Evolutionary conservation across 1,140 invertebrate species (phyloP), one percentile per base, ranked within the genome.

Genomic region (Maconellicoccus hirsutus): DNA sequence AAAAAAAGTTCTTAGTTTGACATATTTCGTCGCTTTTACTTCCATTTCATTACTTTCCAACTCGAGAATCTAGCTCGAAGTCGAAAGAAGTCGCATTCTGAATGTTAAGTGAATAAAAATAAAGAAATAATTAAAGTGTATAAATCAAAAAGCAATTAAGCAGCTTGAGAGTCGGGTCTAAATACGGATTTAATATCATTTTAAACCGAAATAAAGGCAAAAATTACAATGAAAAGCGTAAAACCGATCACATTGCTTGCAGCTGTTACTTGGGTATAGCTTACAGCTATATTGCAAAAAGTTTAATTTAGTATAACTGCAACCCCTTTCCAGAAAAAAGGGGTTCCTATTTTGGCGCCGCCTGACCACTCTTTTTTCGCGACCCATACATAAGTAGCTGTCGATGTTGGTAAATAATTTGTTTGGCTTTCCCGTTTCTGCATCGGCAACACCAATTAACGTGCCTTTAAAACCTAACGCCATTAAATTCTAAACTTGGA

Each of bases 71-170:
- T 3, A 33, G 29, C 29, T 6, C 6, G n/a, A 52, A 16, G 42
- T 52, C 42, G 16, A 52, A 52, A 52, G n/a, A 52, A 52, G n/a
- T 52, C 42, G 42, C n/a, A 14, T 6, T 52, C 10, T 19, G 61
- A 66, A 66, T 26, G 61, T 66, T 25, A 26, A 26, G 22, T 66
- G 61, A 25, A 66, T 66, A 66, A 66, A 66, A 66, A 66, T 66
- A 66, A 66, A 66, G 61, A 66, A 66, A 66, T 66, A 66, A 66
- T 66, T 66, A 23, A 26, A 66, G 61, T 25, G 25, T 66, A 66
- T 66, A 66, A 66, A 66, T 66, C 61, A 66, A 66, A 66, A 66
- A 66, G 61, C 61, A 66, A 66, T 66, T 66, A 66, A 66, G 61
- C 61, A 66, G 25, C 42, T 52, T 19, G 12, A 10, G 61, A 25